Evolutionary conservation across 2,797 vertebrate species (phyloP), one percentile per base, ranked within the genome.

Genomic region (Anas flavirostris): DNA sequence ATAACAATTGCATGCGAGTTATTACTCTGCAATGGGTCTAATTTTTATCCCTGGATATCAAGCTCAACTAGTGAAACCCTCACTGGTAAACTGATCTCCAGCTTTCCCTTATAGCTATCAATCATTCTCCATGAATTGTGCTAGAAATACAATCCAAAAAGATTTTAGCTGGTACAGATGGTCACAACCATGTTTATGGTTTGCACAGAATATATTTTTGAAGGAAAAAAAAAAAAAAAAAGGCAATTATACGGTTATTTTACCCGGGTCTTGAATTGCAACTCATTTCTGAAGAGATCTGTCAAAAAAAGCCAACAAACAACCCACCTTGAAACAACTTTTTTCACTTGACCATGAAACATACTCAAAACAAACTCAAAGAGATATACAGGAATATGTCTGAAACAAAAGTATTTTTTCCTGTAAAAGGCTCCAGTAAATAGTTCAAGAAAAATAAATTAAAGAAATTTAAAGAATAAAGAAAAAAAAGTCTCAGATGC

Each of bases 191-290:
- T 69, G 7, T 64, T 74, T 35, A 25, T 55, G 68, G 33, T 63
- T 82, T 79, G 33, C 9, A 22, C 39, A 59, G 41, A 88, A 43
- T 76, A 13, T 77, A 43, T 70, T 80, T 81, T 77, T 60, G 43
- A 79, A 79, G 13, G 19, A 12, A 19, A 78, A 85, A 94, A 58
- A 85, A 94, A 94, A 58, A 33, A 13, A 18, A 78, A 85, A 95
- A 55, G 7, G 37, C 4, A 66, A 22, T 69, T 74, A n/a, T 19
- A 28, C 18, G 18, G 5, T 55, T 64, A n/a, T 55, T 62, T 50
- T 76, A 18, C 13, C 9, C n/a, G 5, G 58, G 8, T 12, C 48
- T 88, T 15, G 13, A 80, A 64, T 82, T 87, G 2, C 18, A 63
- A 39, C 9, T 83, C 0, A 25, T 75, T 81, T 85, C 79, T 58